phyloP scores from a whole-genome alignment of 2,113 vertebrate genomes.

The Conger conger region DNA sequence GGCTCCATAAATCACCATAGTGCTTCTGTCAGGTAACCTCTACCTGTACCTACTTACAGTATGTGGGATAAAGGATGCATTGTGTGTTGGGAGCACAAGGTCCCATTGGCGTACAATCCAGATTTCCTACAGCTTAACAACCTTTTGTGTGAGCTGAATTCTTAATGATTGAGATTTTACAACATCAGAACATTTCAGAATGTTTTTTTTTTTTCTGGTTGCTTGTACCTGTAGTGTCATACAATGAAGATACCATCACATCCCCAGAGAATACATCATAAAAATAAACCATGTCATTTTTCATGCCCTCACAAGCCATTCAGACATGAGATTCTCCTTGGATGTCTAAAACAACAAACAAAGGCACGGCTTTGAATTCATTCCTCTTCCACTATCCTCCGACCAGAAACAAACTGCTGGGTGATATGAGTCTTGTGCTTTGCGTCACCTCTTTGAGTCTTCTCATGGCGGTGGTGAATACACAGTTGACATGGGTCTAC shows the following conservation, averaged over 20 bases:
- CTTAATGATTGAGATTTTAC: background rate
- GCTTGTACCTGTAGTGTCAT: background rate
- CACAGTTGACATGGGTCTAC: constrained; percentile 15
- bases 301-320: constrained; percentile 62
- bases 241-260: constrained; percentile 21
- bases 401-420: constrained; percentile 63
- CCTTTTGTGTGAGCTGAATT: background rate
- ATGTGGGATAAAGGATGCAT: background rate
- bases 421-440: constrained; percentile 56
- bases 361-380: constrained; percentile 58
- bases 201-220: background rate
- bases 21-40: background rate
- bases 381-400: constrained; percentile 34
- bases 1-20: background rate
- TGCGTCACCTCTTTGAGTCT: constrained; percentile 55
- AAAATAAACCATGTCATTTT: constrained; percentile 33
- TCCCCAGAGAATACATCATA: constrained; percentile 42
- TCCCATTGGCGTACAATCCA: background rate
- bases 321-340: constrained; percentile 54
- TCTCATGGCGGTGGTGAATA: constrained; percentile 51
- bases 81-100: background rate
- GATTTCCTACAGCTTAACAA: background rate
- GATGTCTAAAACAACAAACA: constrained; percentile 67
- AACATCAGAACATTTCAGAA: background rate
- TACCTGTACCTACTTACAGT: background rate